These are phyloP conservation scores for Lacanobia wlatinum DNA, from an alignment of 2,888 invertebrate genomes.

Conservation along the genomic window DNA sequence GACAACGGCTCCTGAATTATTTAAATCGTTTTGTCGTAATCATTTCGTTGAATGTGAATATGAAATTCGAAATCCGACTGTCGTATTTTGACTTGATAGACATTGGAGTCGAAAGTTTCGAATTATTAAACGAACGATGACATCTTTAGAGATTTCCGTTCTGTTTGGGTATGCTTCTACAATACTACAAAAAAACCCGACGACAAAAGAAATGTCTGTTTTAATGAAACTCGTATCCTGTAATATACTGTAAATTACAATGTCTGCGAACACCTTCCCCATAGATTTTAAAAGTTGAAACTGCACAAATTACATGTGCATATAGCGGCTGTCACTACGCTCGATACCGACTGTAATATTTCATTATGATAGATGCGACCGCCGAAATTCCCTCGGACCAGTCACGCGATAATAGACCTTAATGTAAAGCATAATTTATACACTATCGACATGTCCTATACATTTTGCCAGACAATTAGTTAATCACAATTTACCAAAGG, in stretches of 20 bases:
- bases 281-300: constrained; percentile 46
- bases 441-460: constrained; percentile 44
- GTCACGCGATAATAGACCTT: constrained; percentile 63
- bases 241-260: constrained; percentile 37
- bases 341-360: constrained; percentile 67
- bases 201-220: neutral
- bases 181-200: neutral
- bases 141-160: constrained; percentile 16
- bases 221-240: constrained; percentile 29
- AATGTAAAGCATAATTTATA: constrained; percentile 55
- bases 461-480: constrained; percentile 55
- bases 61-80: constrained; percentile 17
- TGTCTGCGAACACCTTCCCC: constrained; percentile 29
- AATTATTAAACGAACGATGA: constrained; percentile 23
- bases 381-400: constrained; percentile 54
- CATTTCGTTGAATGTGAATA: constrained; percentile 27
- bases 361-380: constrained; percentile 54
- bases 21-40: constrained; percentile 24
- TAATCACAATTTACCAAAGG: constrained; percentile 46
- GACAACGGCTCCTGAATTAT: constrained; percentile 35
- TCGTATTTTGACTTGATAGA: constrained; percentile 1
- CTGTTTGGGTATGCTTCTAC: constrained; percentile 25
- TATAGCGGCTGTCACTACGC: constrained; percentile 68
- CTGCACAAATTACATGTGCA: constrained; percentile 53
- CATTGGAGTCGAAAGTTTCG: constrained; percentile 1